These are phyloP conservation scores for Phaetusa simplex DNA, from an alignment of 2,113 vertebrate species.

Conservation along the genomic window DNA sequence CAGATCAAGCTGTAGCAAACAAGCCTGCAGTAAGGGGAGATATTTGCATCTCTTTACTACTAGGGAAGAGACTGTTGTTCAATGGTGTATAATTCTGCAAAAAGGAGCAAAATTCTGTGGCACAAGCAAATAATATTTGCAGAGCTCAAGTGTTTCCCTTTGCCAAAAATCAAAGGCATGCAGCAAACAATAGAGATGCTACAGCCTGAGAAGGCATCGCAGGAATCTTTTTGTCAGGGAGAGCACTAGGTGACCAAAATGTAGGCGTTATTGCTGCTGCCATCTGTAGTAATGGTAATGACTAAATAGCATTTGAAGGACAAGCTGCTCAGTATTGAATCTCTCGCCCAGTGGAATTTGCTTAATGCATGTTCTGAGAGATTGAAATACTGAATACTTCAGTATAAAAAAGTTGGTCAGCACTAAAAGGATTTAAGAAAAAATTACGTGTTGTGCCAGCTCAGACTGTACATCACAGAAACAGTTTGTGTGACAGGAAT, in stretches of 20 bases:
- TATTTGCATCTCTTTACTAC: neutral
- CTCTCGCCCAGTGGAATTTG: neutral
- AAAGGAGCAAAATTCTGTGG: neutral
- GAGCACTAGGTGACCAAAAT: neutral
- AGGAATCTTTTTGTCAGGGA: neutral
- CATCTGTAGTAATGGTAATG: neutral
- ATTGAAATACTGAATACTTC: neutral
- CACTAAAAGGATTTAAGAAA: neutral
- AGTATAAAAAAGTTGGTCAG: neutral
- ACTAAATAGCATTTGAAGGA: conserved; percentile 26
- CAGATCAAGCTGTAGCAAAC: neutral
- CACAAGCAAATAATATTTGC: neutral
- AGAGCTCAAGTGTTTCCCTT: neutral
- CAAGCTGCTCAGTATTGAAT: neutral
- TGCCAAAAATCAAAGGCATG: neutral
- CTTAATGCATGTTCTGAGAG: neutral
- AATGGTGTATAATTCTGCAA: neutral
- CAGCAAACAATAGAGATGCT: neutral
- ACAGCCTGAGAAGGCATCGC: neutral
- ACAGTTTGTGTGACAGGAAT: neutral
- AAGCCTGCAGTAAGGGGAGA: neutral
- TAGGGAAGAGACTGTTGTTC: neutral
- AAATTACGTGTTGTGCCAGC: accelerated
- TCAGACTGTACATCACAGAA: neutral
- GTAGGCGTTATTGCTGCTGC: neutral